Evolutionary conservation across 2,113 vertebrate genomes (phyloP).

Genomic region (Alligator mississippiensis): DNA sequence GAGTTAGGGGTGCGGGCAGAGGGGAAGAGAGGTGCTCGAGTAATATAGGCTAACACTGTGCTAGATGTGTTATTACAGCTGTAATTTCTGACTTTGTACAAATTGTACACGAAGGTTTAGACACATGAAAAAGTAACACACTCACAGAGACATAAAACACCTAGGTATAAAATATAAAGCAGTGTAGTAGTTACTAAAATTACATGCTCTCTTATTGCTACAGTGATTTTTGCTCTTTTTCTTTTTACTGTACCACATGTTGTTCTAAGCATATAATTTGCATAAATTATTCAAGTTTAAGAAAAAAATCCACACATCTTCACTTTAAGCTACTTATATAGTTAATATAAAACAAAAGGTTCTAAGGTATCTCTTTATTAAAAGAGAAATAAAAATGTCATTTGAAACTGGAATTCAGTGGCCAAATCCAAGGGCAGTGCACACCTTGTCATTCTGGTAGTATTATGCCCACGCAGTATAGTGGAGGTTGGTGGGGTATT

Average conservation of each 20-base stretch:
- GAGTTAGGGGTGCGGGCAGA: constrained; percentile 54
- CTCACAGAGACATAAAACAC: constrained; percentile 75
- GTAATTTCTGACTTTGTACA: constrained; percentile 76
- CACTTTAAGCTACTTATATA: constrained; percentile 79
- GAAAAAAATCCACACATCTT: constrained; percentile 74
- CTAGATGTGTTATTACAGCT: constrained; percentile 80
- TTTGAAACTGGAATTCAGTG: constrained; percentile 77
- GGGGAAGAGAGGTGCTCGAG: constrained; percentile 53
- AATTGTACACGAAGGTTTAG: constrained; percentile 72
- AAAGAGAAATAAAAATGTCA: constrained; percentile 77
- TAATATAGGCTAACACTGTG: constrained; percentile 80
- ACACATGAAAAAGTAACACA: constrained; percentile 77
- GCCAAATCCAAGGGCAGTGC: constrained; percentile 66
- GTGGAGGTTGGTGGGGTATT: constrained; percentile 52
- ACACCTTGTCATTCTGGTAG: constrained; percentile 26
- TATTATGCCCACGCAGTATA: constrained; percentile 49
- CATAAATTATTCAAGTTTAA: constrained; percentile 80
- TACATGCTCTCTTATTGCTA: constrained; percentile 77
- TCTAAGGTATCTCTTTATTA: constrained; percentile 71
- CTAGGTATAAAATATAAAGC: constrained; percentile 75
- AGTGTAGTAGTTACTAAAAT: constrained; percentile 74
- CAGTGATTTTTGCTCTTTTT: constrained; percentile 82
- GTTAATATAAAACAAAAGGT: constrained; percentile 77
- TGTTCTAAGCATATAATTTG: constrained; percentile 79
- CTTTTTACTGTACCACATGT: constrained; percentile 76